These are phyloP conservation scores for Aethes cnicana DNA, from an alignment of 2,888 invertebrate genomes.

Conservation along the genomic window DNA sequence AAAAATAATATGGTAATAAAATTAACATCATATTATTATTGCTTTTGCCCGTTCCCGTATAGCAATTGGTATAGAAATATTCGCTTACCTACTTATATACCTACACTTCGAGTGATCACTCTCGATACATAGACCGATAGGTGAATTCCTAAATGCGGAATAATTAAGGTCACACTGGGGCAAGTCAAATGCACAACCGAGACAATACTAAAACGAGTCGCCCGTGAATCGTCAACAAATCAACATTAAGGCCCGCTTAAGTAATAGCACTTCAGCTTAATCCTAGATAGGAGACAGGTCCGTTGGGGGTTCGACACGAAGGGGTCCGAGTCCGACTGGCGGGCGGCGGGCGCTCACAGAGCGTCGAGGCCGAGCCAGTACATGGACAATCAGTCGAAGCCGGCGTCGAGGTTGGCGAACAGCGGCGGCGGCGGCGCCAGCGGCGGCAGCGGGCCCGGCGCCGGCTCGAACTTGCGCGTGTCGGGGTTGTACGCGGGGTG, in stretches of 20 bases:
- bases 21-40: conserved; percentile 83
- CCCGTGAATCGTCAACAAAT: conserved; percentile 53
- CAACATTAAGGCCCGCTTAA: conserved; percentile 69
- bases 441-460: conserved; percentile 71
- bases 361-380: conserved; percentile 74
- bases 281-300: conserved; percentile 74
- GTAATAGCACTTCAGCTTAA: conserved; percentile 81
- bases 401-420: conserved; percentile 82
- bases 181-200: conserved; percentile 81
- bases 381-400: conserved; percentile 78
- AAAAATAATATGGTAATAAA: conserved; percentile 83
- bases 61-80: conserved; percentile 82
- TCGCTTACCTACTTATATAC: conserved; percentile 74
- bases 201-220: conserved; percentile 75
- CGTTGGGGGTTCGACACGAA: conserved; percentile 62
- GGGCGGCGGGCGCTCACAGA: conserved; percentile 55
- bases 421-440: conserved; percentile 79
- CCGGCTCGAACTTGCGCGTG: conserved; percentile 92
- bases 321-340: conserved; percentile 46
- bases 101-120: conserved; percentile 67
- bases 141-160: conserved; percentile 62
- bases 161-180: conserved; percentile 74
- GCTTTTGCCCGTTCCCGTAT: conserved; percentile 83
- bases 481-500: conserved; percentile 93
- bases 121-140: conserved; percentile 68